These are phyloP conservation scores for Halcyon leucocephala DNA, from an alignment of 2,797 vertebrate genomes.

Conservation along the genomic window DNA sequence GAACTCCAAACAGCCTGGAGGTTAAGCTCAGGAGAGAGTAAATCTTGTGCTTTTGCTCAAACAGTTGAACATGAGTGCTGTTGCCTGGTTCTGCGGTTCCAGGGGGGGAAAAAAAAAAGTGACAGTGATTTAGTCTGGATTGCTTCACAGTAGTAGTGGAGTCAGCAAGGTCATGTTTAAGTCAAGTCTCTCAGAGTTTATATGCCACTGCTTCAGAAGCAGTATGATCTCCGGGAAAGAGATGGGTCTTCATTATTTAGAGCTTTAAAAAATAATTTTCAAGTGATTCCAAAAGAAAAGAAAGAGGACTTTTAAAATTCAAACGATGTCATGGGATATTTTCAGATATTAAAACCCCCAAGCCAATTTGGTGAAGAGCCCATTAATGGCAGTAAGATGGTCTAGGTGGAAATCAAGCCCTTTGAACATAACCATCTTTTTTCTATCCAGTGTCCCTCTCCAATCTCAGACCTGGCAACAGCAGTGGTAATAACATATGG, in stretches of 20 bases:
- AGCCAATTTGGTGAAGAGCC: not conserved
- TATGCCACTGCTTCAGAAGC: not conserved
- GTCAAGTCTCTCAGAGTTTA: not conserved
- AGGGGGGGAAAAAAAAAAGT: no score
- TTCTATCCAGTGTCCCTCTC: not conserved
- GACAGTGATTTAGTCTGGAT: not conserved
- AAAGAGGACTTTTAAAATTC: not conserved
- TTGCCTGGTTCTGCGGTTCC: not conserved
- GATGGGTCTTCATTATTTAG: not conserved
- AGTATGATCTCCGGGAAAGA: not conserved
- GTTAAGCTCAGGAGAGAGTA: not conserved
- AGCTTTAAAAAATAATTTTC: not conserved
- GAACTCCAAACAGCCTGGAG: not conserved
- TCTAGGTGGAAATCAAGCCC: not conserved
- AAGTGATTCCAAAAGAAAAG: not conserved
- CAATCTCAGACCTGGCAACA: not conserved
- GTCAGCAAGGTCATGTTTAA: not conserved
- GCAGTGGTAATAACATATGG: not conserved
- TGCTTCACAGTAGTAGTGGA: fast-evolving
- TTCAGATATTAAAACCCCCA: not conserved
- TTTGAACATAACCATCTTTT: not conserved
- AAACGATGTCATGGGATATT: not conserved
- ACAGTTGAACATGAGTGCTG: not conserved
- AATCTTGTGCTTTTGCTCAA: not conserved
- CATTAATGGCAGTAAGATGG: not conserved